Evolutionary conservation across 2,888 invertebrate species (phyloP).

Genomic region (Oligia fasciuncula): DNA sequence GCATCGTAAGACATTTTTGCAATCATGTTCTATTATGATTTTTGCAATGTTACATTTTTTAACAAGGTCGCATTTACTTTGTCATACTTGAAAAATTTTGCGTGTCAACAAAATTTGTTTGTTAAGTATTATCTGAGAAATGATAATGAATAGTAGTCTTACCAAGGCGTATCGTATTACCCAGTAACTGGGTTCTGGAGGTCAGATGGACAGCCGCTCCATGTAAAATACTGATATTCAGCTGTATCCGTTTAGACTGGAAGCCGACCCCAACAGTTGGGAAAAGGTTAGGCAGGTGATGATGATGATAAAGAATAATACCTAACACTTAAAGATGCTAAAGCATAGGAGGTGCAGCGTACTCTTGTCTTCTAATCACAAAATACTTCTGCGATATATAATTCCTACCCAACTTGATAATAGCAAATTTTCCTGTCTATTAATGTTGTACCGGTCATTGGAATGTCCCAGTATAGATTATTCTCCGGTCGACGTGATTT

Average conservation of each 20-base stretch:
- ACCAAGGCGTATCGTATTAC: too few species aligned
- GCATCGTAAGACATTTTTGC: too few species aligned
- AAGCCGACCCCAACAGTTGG: too few species aligned
- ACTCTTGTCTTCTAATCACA: neutral
- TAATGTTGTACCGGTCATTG: neutral
- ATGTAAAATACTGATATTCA: too few species aligned
- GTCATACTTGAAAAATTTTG: too few species aligned
- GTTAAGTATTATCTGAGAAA: neutral
- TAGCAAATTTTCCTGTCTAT: neutral
- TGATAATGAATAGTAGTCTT: neutral
- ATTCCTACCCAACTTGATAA: neutral
- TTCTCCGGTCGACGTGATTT: neutral
- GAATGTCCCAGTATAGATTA: neutral
- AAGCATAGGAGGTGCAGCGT: neutral
- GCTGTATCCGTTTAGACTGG: too few species aligned
- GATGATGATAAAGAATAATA: neutral
- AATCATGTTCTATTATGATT: too few species aligned
- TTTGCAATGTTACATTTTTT: too few species aligned
- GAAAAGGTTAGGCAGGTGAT: too few species aligned
- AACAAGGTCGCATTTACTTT: too few species aligned
- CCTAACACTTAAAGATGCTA: neutral
- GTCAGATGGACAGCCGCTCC: too few species aligned
- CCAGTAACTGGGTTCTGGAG: too few species aligned
- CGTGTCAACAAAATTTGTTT: neutral
- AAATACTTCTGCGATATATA: neutral